Conservation (phyloP, 2,888 invertebrate species). For the Harpalus rufipes region DNA sequence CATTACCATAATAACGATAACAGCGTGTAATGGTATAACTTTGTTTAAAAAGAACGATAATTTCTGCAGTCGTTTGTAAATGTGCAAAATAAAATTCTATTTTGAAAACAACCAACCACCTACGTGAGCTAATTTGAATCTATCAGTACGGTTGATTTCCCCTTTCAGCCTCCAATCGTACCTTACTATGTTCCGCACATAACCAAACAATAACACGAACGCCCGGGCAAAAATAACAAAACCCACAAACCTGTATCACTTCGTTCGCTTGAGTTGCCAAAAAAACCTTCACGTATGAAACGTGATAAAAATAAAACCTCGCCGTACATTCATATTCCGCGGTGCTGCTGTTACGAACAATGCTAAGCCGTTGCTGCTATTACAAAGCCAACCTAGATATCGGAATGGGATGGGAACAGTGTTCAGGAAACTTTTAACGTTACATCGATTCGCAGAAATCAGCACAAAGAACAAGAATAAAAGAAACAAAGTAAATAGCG, state of each 20-base stretch:
- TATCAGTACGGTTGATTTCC: no score
- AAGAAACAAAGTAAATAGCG: neutral
- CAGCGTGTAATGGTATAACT: no score
- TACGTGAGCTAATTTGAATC: no score
- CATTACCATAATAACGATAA: no score
- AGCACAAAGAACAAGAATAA: neutral
- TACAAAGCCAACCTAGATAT: conserved; percentile 58
- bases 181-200: no score
- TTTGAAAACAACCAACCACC: no score
- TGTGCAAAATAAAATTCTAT: no score
- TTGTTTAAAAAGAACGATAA: no score
- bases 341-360: conserved; percentile 28
- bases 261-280: conserved; percentile 25
- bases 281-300: conserved; percentile 56
- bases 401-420: neutral
- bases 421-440: no score
- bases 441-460: neutral
- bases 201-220: conserved; percentile 19
- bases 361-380: conserved; percentile 48
- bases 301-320: conserved; percentile 61
- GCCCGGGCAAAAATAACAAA: conserved; percentile 3
- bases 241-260: conserved; percentile 41
- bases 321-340: conserved; percentile 58
- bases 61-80: no score
- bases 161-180: no score